These are phyloP conservation scores for Petromus typicus DNA, from an alignment of 2,113 vertebrate species.

Conservation along the genomic window DNA sequence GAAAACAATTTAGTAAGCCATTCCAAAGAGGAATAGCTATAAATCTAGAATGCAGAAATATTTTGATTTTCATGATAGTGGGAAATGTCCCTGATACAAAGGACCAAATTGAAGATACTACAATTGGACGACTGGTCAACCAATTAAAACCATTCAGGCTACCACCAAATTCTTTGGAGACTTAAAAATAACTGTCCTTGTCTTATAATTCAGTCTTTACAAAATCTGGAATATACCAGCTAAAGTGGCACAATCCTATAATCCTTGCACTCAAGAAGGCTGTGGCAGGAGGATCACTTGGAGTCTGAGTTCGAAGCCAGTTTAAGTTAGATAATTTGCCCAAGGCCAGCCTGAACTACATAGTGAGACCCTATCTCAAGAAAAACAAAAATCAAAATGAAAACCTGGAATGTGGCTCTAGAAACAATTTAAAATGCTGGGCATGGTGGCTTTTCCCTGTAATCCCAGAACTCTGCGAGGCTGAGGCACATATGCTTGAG, in stretches of 20 bases:
- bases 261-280: too few relatives aligned
- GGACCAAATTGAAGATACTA: not conserved
- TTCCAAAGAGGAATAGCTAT: not conserved
- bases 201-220: conserved; percentile 3
- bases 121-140: not conserved
- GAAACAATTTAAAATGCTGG: not conserved
- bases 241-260: too few relatives aligned
- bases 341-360: too few relatives aligned
- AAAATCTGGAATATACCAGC: not conserved
- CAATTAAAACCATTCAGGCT: not conserved
- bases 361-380: too few relatives aligned
- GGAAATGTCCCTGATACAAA: not conserved
- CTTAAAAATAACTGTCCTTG: not conserved
- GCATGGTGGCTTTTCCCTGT: not conserved
- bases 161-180: not conserved
- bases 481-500: not conserved
- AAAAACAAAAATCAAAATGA: too few relatives aligned
- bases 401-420: not conserved
- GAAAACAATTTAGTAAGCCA: not conserved
- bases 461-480: not conserved
- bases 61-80: not conserved
- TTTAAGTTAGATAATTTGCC: too few relatives aligned
- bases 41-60: not conserved
- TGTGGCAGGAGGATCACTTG: too few relatives aligned
- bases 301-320: too few relatives aligned